These are phyloP conservation scores for Trichogramma dendrolimi DNA, from an alignment of 2,888 invertebrate species.

Conservation along the genomic window DNA sequence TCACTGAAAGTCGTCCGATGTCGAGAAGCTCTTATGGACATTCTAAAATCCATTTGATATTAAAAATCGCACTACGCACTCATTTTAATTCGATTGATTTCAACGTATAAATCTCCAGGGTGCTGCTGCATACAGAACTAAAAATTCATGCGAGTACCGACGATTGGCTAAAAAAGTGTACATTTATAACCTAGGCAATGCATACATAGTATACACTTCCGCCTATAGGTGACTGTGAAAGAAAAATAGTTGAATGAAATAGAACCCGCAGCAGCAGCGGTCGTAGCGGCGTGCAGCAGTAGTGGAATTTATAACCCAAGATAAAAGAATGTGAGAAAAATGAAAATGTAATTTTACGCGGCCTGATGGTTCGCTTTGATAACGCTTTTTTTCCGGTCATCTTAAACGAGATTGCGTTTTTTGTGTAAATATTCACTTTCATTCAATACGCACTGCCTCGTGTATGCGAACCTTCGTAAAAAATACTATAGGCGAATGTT, in stretches of 20 bases:
- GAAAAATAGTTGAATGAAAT: conserved; percentile 34
- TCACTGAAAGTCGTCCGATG: too few relatives aligned
- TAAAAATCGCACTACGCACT: too few relatives aligned
- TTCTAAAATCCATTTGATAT: too few relatives aligned
- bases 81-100: too few relatives aligned
- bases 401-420: too few relatives aligned
- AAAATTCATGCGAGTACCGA: not conserved
- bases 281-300: too few relatives aligned
- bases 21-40: too few relatives aligned
- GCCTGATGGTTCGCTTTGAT: conserved; percentile 12
- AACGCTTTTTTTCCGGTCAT: not conserved
- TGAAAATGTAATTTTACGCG: conserved; percentile 30
- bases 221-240: conserved; percentile 31
- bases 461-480: too few relatives aligned
- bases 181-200: not conserved
- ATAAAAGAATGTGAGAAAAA: conserved; percentile 35
- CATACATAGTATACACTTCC: conserved; percentile 11
- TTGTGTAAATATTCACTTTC: too few relatives aligned
- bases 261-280: conserved; percentile 26
- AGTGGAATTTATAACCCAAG: conserved; percentile 34
- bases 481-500: too few relatives aligned
- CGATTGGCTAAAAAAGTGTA: not conserved
- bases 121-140: not conserved
- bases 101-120: too few relatives aligned
- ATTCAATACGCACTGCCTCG: too few relatives aligned